These are phyloP conservation scores for Drosophila ezoana DNA, from an alignment of 2,888 invertebrate species.

Conservation along the genomic window DNA sequence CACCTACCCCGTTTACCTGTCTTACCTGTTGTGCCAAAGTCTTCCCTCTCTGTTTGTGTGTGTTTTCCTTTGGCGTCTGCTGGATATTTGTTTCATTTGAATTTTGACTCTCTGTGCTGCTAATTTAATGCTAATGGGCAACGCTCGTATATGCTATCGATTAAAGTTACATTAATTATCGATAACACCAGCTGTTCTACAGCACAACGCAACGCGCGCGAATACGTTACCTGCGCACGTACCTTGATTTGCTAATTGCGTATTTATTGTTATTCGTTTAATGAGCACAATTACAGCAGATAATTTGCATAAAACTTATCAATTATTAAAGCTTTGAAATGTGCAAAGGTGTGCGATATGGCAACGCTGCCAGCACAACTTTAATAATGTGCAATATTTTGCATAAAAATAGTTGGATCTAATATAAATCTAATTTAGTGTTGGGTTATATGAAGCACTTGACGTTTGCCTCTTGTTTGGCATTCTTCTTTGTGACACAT, in stretches of 20 bases:
- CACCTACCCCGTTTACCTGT: slow-evolving; percentile 5
- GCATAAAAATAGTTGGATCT: too few species aligned
- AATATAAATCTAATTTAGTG: too few species aligned
- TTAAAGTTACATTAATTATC: slow-evolving; percentile 18
- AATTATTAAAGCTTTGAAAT: neutral
- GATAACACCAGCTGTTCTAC: slow-evolving; percentile 5
- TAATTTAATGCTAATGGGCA: slow-evolving; percentile 24
- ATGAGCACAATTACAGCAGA: too few species aligned
- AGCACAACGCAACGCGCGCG: neutral
- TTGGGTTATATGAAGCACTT: too few species aligned
- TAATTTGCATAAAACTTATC: neutral
- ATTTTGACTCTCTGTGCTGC: slow-evolving; percentile 3
- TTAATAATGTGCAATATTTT: neutral
- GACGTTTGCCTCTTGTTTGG: too few species aligned
- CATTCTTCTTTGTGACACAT: too few species aligned
- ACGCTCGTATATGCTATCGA: slow-evolving; percentile 10
- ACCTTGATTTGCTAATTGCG: neutral
- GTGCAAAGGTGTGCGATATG: neutral
- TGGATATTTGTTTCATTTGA: slow-evolving; percentile 6
- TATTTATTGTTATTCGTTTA: neutral
- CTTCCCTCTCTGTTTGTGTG: neutral
- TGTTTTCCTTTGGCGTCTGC: neutral
- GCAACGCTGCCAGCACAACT: neutral
- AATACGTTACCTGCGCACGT: neutral
- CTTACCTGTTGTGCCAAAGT: slow-evolving; percentile 15